Evolutionary conservation across 2,113 vertebrate genomes (phyloP).

Genomic region (Brevimyrus niger): DNA sequence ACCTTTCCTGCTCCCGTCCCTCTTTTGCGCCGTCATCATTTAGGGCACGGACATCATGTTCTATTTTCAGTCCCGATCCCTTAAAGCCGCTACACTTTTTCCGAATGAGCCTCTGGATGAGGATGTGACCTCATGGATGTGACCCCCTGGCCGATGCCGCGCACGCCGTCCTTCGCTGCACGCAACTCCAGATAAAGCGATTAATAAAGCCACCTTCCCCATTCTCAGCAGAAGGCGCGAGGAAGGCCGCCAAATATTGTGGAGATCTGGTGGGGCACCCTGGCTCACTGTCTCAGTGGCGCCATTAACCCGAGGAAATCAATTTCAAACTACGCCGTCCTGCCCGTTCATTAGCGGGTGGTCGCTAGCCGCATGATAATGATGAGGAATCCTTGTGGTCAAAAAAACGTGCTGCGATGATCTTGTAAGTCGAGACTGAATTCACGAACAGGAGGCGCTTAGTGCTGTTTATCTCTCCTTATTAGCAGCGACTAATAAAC

Average conservation of each 20-base stretch:
- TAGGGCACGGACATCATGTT: background rate
- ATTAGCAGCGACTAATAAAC: background rate
- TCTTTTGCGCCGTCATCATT: background rate
- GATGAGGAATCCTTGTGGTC: background rate
- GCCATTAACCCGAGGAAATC: slow-evolving; percentile 10
- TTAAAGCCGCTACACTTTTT: slow-evolving; percentile 57
- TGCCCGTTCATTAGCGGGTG: background rate
- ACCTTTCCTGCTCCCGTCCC: slow-evolving; percentile 15
- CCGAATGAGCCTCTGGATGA: slow-evolving; percentile 40
- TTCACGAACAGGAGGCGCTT: background rate
- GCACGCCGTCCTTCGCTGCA: background rate
- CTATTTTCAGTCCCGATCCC: slow-evolving; percentile 62
- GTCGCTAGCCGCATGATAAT: background rate
- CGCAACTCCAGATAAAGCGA: background rate
- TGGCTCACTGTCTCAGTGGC: slow-evolving; percentile 17
- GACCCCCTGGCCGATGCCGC: background rate
- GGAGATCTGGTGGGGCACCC: slow-evolving; percentile 6
- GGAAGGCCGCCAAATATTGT: slow-evolving; percentile 27
- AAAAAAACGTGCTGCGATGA: background rate
- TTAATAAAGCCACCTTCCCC: slow-evolving; percentile 19
- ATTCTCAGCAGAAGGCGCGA: slow-evolving; percentile 19
- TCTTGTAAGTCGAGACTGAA: background rate
- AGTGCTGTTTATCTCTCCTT: background rate
- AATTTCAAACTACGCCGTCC: background rate
- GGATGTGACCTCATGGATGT: background rate